Percentiles rank a stretch among this genome's conserved stretches.
These are phyloP conservation scores for Drosophila anceps DNA, from an alignment of 2,888 invertebrate species.

Conservation along the genomic window DNA sequence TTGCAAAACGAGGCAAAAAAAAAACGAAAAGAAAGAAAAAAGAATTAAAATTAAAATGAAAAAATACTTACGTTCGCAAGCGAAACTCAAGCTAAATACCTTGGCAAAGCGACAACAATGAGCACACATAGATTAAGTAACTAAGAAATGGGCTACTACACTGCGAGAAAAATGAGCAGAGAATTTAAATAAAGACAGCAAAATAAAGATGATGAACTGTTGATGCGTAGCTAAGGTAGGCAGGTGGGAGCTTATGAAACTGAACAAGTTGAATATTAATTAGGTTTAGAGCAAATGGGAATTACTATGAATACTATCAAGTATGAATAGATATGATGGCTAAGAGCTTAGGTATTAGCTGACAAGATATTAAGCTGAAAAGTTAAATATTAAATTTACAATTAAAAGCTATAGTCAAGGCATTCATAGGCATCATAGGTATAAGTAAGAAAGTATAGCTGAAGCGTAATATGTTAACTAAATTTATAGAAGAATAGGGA, in stretches of 20 bases:
- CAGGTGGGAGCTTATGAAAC: neutral
- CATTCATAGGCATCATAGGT: neutral
- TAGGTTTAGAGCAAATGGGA: neutral
- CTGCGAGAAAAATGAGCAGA: conserved; percentile 31
- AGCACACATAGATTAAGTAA: conserved; percentile 75
- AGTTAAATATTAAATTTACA: neutral
- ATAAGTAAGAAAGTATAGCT: neutral
- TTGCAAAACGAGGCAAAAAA: conserved; percentile 54
- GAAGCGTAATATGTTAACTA: no score
- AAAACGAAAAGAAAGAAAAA: conserved; percentile 32
- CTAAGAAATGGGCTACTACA: conserved; percentile 57
- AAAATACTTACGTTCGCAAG: conserved; percentile 69
- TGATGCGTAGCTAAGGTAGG: conserved; percentile 19
- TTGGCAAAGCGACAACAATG: conserved; percentile 79
- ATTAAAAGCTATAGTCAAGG: neutral
- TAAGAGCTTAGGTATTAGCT: neutral
- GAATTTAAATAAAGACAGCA: conserved; percentile 4
- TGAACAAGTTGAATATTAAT: neutral
- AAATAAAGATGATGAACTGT: conserved; percentile 12
- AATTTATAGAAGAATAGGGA: neutral
- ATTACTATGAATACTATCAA: neutral
- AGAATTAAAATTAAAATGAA: conserved; percentile 66
- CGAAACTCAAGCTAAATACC: conserved; percentile 68
- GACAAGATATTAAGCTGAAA: neutral
- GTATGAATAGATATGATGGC: neutral